Conservation (phyloP, 2,113 vertebrate species). For the Sceloporus undulatus region DNA sequence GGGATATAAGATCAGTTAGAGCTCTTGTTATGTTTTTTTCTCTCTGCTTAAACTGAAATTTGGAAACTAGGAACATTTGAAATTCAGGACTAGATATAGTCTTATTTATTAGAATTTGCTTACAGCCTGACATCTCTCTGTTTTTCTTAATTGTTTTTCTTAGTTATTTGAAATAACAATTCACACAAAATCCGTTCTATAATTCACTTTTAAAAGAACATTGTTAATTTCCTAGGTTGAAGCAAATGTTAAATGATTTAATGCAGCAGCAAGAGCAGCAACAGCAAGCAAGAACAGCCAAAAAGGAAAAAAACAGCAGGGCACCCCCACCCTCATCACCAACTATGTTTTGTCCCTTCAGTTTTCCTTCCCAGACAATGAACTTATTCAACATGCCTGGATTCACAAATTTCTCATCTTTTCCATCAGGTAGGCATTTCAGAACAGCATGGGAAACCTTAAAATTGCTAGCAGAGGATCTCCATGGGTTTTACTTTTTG, state of each 20-base stretch:
- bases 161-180: neutral
- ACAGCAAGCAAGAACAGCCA: slow-evolving; percentile 68
- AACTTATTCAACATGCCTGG: slow-evolving; percentile 82
- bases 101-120: neutral
- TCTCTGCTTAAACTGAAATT: neutral
- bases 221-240: slow-evolving; percentile 82
- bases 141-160: too few relatives aligned
- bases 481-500: neutral
- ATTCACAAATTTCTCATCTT: slow-evolving; percentile 82
- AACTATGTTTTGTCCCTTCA: slow-evolving; percentile 83
- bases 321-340: slow-evolving; percentile 81
- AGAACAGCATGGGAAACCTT: neutral
- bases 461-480: neutral
- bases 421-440: slow-evolving; percentile 80
- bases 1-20: neutral
- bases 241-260: slow-evolving; percentile 91
- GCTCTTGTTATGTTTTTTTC: neutral
- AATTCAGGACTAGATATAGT: neutral
- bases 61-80: neutral
- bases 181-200: neutral
- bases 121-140: neutral
- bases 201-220: fast-evolving
- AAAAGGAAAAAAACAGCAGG: slow-evolving; percentile 71
- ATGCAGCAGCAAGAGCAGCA: slow-evolving; percentile 84
- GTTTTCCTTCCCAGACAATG: slow-evolving; percentile 79